A percentile compares a stretch with the other conserved stretches of the same genome.
Evolutionary conservation across 1,140 invertebrate genomes (phyloP).

Genomic region (Chelonus insularis): DNA sequence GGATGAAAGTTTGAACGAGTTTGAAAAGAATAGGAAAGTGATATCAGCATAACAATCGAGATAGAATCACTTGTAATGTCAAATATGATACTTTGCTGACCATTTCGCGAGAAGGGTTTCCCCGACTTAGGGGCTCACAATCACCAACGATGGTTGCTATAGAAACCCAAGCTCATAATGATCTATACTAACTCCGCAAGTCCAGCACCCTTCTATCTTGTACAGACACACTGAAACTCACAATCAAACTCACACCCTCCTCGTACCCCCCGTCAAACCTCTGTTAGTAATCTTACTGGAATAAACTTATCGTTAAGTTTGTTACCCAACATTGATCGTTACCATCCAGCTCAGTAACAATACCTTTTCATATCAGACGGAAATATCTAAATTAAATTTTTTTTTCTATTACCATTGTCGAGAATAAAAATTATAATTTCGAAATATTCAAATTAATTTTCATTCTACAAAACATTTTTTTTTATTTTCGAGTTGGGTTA

Average conservation of each 20-base stretch:
- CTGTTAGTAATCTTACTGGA: constrained; percentile 12
- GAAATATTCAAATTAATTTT: too few relatives aligned
- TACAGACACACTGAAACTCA: constrained; percentile 28
- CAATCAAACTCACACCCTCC: constrained; percentile 11
- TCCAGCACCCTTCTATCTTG: constrained; percentile 52
- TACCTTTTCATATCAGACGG: too few relatives aligned
- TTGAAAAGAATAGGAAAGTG: not conserved
- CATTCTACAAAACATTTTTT: too few relatives aligned
- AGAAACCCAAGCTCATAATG: constrained; percentile 59
- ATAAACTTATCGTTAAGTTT: constrained; percentile 15
- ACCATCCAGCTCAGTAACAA: not conserved
- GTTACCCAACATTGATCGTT: constrained; percentile 13
- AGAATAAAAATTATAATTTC: too few relatives aligned
- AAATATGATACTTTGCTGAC: constrained; percentile 57
- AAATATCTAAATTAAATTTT: too few relatives aligned
- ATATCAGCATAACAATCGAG: constrained; percentile 51
- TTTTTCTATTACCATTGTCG: too few relatives aligned
- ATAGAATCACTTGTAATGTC: constrained; percentile 53
- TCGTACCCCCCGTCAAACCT: not conserved
- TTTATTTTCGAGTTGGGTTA: too few relatives aligned
- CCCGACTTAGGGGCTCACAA: constrained; percentile 33
- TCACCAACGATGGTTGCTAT: constrained; percentile 52
- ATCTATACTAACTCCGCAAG: constrained; percentile 41
- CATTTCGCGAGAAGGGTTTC: constrained; percentile 45
- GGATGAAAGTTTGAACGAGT: too few relatives aligned